A percentile compares a stretch with the other conserved stretches of the same genome.
phyloP scores from a whole-genome alignment of 2,113 vertebrate genomes.

The Benitochromis conjunctus region DNA sequence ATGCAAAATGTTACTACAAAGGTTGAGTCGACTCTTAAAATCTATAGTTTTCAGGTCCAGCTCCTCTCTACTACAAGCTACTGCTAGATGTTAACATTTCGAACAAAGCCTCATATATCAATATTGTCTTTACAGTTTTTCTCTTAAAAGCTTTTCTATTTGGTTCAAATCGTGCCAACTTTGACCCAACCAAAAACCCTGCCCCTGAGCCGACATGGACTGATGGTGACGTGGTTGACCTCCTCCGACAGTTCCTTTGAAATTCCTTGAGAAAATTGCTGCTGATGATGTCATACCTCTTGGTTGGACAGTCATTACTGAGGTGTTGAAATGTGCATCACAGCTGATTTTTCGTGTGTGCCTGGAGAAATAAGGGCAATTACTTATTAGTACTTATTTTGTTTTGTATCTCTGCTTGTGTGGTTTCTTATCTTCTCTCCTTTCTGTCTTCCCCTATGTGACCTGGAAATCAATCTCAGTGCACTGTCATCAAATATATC shows the following conservation, averaged over 20 bases:
- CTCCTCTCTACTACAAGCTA: neutral
- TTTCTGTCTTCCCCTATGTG: neutral
- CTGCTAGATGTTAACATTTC: neutral
- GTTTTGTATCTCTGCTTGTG: neutral
- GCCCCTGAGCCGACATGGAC: neutral
- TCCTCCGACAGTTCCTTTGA: neutral
- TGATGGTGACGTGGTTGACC: neutral
- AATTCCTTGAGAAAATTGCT: neutral
- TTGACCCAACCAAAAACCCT: neutral
- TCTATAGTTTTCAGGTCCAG: neutral
- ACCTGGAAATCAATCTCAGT: neutral
- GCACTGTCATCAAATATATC: neutral
- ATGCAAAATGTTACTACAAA: neutral
- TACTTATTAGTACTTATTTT: neutral
- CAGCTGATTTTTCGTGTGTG: accelerated
- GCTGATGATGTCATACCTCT: neutral
- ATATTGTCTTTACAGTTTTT: neutral
- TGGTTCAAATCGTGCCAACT: neutral
- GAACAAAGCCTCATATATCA: neutral
- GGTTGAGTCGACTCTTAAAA: neutral
- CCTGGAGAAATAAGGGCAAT: neutral
- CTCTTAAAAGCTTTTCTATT: neutral
- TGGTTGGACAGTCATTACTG: neutral
- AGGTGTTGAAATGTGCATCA: neutral
- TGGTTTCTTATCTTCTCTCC: neutral